Conservation (phyloP, 2,888 invertebrate genomes). For the Ametastegia equiseti region DNA sequence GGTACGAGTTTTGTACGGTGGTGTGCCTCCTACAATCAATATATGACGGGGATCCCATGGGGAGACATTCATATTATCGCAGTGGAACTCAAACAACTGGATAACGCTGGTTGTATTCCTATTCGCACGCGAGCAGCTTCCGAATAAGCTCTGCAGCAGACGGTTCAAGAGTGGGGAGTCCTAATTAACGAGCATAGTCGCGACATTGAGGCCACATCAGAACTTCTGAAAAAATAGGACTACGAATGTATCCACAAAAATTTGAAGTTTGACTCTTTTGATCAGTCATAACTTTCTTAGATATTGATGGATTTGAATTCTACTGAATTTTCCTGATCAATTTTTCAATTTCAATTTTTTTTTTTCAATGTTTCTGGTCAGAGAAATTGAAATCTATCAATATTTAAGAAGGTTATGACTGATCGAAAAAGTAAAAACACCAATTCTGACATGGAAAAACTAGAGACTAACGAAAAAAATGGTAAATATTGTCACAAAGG, state of each 20-base stretch:
- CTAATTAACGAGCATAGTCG: background rate
- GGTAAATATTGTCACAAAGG: no score
- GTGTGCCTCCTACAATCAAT: conserved; percentile 66
- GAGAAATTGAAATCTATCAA: no score
- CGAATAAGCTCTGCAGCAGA: background rate
- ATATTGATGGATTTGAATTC: background rate
- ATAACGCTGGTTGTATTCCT: conserved; percentile 23
- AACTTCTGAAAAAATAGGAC: background rate
- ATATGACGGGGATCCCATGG: conserved; percentile 66
- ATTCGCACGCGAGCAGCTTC: background rate
- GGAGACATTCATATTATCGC: conserved; percentile 64
- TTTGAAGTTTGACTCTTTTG: no score
- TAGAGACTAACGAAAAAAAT: no score
- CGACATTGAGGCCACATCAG: background rate
- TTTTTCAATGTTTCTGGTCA: no score
- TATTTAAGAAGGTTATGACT: no score
- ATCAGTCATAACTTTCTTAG: background rate
- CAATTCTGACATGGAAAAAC: no score
- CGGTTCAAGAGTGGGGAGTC: background rate
- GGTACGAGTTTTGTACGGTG: conserved; percentile 43
- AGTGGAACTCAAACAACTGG: conserved; percentile 59
- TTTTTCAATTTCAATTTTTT: no score
- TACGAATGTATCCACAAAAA: no score
- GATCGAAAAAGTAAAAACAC: no score
- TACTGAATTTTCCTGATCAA: no score